These are phyloP conservation scores for Bedellia somnulentella DNA, from an alignment of 2,888 invertebrate genomes.

Conservation along the genomic window DNA sequence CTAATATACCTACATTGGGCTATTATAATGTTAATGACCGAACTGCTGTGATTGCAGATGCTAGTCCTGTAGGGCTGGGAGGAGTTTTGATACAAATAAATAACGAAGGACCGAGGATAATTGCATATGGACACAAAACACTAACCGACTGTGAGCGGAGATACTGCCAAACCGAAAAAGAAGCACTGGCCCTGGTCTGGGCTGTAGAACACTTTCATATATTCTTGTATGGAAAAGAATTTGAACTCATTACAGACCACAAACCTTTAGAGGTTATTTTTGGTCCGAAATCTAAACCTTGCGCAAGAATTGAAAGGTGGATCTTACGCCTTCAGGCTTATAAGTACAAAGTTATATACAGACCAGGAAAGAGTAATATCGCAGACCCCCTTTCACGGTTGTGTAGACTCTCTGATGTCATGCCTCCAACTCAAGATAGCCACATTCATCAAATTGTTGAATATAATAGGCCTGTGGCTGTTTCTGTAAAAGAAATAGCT, in stretches of 20 bases:
- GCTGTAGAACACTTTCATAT: slow-evolving; percentile 15
- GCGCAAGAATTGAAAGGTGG: slow-evolving; percentile 21
- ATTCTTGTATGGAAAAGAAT: slow-evolving; percentile 14
- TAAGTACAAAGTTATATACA: slow-evolving; percentile 15
- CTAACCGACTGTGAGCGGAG: slow-evolving; percentile 13
- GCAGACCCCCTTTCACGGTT: slow-evolving; percentile 15
- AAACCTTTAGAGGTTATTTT: slow-evolving; percentile 24
- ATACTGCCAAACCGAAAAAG: slow-evolving; percentile 16
- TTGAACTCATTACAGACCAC: slow-evolving; percentile 18
- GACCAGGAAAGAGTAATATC: slow-evolving; percentile 15
- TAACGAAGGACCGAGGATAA: slow-evolving; percentile 11
- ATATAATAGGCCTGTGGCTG: background rate
- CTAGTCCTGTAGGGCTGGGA: slow-evolving; percentile 12
- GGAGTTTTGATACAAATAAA: slow-evolving; percentile 11
- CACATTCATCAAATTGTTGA: slow-evolving; percentile 1
- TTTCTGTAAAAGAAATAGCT: slow-evolving; percentile 1
- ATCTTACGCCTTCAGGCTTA: slow-evolving; percentile 17
- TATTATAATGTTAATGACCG: slow-evolving; percentile 11
- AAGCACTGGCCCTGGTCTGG: slow-evolving; percentile 15
- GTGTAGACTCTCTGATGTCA: background rate
- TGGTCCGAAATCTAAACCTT: slow-evolving; percentile 16
- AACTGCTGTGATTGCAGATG: slow-evolving; percentile 13
- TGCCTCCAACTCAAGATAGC: background rate
- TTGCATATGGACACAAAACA: slow-evolving; percentile 15
- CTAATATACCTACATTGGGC: slow-evolving; percentile 7